phyloP scores from a whole-genome alignment of 2,113 vertebrate species.

The Hyaena hyaena region DNA sequence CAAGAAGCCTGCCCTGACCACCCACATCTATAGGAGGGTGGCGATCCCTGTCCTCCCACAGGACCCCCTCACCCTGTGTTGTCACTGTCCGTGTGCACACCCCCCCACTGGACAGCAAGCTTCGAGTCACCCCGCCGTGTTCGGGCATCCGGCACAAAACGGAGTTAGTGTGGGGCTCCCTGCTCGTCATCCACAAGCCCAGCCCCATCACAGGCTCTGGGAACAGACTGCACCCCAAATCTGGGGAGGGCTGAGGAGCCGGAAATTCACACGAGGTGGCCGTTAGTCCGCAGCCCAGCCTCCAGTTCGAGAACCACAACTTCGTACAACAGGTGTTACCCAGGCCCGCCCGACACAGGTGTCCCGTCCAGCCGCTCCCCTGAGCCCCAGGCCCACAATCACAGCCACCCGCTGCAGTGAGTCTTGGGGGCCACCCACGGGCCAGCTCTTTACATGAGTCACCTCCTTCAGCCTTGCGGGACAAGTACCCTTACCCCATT shows the following conservation, averaged over 20 bases:
- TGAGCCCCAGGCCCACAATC: not conserved
- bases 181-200: not conserved
- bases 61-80: not conserved
- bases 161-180: not conserved
- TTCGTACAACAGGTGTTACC: not conserved
- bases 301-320: not conserved
- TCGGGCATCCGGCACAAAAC: not conserved
- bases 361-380: not conserved
- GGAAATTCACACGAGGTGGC: not conserved
- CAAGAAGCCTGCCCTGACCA: not conserved
- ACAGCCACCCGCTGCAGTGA: too few relatives aligned
- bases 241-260: not conserved
- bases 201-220: not conserved
- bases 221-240: not conserved
- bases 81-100: not conserved
- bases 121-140: not conserved
- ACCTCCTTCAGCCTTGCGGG: not conserved
- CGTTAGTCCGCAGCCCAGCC: not conserved
- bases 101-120: too few relatives aligned
- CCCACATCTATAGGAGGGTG: not conserved
- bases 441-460: not conserved
- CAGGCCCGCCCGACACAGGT: not conserved
- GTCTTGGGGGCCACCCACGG: fast-evolving
- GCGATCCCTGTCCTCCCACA: fast-evolving
- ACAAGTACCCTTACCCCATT: too few relatives aligned